Evolutionary conservation across 2,797 vertebrate genomes (phyloP), one percentile per base, ranked within the genome.

Genomic region (Gymnoscopelus microlampas): DNA sequence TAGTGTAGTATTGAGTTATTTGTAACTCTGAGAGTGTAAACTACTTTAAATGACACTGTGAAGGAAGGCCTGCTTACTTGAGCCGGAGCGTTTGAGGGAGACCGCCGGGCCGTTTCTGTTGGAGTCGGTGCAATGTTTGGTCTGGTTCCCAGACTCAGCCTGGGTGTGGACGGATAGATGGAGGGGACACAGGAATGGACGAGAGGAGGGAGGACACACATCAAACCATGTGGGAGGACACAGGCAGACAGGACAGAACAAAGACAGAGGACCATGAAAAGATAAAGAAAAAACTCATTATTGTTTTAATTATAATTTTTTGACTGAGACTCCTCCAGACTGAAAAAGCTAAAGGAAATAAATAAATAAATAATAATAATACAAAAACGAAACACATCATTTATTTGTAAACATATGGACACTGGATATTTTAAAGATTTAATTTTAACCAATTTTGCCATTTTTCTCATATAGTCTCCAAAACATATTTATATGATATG

Each of bases 81-180:
- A 98, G 0, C 94, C 95, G 0, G 95, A 95, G 66, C 94, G 93
- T 83, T 97, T 97, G 86, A 98, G 94, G 77, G 95, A 96, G 83
- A 94, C 93, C 57, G 94, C 89, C 0, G 95, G 89, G 63, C 97
- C 95, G 73, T 92, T 91, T 15, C 93, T 94, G 53, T 95, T 92
- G 0, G 95, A 94, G 71, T 96, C 96, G 63, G 95, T 95, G 10
- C 95, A 95, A n/a, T 94, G 92, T 82, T 97, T 97, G 79, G 93
- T 93, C 81, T 95, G 94, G 71, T 93, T 86, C 35, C 88, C 94
- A 0, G 89, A 58, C 0, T 94, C 72, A 87, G 85, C 55, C 89
- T 56, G 92, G 70, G 53, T 6, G 94, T 92, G 85, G 93, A 85
- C 91, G 0, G 79, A 76, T 89, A 94, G 85, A 89, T 90, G 82